These are phyloP conservation scores for Yponomeuta malinellus DNA, from an alignment of 2,888 invertebrate species.

Conservation along the genomic window DNA sequence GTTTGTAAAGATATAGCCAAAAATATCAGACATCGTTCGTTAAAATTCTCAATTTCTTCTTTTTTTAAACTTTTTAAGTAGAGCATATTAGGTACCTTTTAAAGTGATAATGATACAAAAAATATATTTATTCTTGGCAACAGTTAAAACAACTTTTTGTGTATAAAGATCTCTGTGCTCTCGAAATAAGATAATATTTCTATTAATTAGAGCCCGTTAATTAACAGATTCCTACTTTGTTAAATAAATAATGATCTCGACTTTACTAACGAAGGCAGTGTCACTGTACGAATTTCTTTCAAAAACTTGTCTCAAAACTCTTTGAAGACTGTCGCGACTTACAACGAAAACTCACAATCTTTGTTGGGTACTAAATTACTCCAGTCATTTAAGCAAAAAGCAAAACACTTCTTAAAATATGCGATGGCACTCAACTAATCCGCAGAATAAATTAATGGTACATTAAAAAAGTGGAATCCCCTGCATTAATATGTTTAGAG, in stretches of 20 bases:
- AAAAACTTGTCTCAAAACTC: neutral
- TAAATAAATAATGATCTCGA: neutral
- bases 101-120: neutral
- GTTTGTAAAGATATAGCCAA: no score
- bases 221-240: slow-evolving; percentile 3
- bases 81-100: no score
- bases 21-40: no score
- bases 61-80: no score
- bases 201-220: slow-evolving; percentile 10
- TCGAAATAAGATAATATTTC: neutral
- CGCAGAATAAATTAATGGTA: slow-evolving; percentile 63
- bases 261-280: neutral
- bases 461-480: slow-evolving; percentile 56
- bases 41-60: no score
- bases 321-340: neutral
- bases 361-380: neutral
- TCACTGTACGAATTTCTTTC: neutral
- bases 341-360: neutral
- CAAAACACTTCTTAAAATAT: slow-evolving; percentile 24
- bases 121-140: neutral
- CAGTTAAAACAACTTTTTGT: neutral
- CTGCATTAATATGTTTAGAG: slow-evolving; percentile 67
- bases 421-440: slow-evolving; percentile 43
- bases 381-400: neutral
- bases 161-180: neutral